Evolutionary conservation across 2,113 vertebrate genomes (phyloP), one percentile per base, ranked within the genome.

Genomic region (Scomber colias): DNA sequence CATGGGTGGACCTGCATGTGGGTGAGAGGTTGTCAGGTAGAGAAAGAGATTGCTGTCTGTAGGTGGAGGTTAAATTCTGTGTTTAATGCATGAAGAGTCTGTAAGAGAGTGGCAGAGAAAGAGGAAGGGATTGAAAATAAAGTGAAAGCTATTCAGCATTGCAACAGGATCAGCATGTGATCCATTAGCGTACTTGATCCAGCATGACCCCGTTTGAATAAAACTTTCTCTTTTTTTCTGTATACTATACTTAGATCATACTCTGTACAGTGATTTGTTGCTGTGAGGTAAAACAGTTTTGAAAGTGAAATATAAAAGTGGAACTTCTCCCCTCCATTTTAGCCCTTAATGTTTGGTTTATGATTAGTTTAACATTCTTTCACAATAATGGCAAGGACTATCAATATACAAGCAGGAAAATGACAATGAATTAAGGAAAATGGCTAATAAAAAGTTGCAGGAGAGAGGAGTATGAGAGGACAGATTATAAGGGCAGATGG

Each of bases 31-130:
- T 76, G 71, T 75, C 82, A 86, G 89, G 91, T 91, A 77, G 68
- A 86, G 77, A 87, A 72, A 79, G 65, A 83, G 64, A 86, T 55
- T 70, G 68, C 71, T 57, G 74, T 90, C 74, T 78, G 91, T 88
- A 79, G 87, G 88, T 82, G 90, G 84, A 89, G 87, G 91, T 89
- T 89, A 86, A 87, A 86, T 77, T 87, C 48, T 77, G 71, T 66
- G 71, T 81, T 83, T 75, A 85, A 85, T 84, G 78, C 68, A 79
- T 24, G 71, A 77, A 72, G 81, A 83, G 69, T 79, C 50, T 10
- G 64, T 49, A 24, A 73, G 77, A 78, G 72, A 79, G 73, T 8
- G 16, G 54, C 19, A 59, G 45, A 65, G 48, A 21, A 27, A 57
- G 45, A 53, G 49, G 62, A 19, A 71, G 14, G 44, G 61, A 77